Conservation (phyloP, 2,888 invertebrate genomes). For the Shargacucullia verbasci region DNA sequence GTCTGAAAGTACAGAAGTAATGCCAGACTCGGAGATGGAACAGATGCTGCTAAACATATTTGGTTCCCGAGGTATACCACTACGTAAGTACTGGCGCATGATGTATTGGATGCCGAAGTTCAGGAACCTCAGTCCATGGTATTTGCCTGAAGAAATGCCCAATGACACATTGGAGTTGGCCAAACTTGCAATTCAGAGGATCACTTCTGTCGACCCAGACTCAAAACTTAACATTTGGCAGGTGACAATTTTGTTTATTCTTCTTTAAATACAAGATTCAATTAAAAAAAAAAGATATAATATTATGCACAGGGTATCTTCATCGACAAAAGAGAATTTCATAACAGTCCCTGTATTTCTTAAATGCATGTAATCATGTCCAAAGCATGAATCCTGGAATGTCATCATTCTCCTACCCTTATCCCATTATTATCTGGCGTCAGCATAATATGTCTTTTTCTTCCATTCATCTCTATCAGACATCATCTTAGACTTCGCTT, state of each 20-base stretch:
- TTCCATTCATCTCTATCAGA: no score
- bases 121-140: constrained; percentile 96
- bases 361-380: no score
- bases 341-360: no score
- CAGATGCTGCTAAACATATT: constrained; percentile 95
- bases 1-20: constrained; percentile 90
- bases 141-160: constrained; percentile 93
- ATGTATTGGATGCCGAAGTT: constrained; percentile 98
- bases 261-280: neutral
- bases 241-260: constrained; percentile 72
- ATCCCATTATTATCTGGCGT: no score
- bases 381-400: no score
- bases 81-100: constrained; percentile 94
- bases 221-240: constrained; percentile 91
- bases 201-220: constrained; percentile 94
- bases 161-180: constrained; percentile 94
- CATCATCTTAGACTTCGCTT: no score
- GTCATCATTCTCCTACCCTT: no score
- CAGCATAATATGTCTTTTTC: no score
- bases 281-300: no score
- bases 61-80: constrained; percentile 92
- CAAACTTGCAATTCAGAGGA: constrained; percentile 94
- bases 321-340: no score
- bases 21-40: constrained; percentile 97
- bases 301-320: no score